phyloP scores from a whole-genome alignment of 1,140 invertebrate genomes.

The Cyrtorhinus lividipennis region DNA sequence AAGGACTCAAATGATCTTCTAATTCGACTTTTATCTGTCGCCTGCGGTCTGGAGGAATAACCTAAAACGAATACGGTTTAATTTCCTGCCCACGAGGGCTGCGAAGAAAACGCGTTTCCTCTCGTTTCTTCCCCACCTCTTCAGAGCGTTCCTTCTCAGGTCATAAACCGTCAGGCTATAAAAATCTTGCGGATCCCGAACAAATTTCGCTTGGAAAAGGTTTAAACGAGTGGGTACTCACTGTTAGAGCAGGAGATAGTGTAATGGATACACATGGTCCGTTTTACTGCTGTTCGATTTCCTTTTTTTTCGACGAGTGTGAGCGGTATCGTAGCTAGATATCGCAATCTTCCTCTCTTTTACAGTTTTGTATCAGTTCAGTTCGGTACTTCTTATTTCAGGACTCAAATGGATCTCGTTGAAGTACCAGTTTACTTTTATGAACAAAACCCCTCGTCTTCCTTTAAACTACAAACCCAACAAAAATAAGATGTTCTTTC shows the following conservation, averaged over 20 bases:
- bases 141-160: neutral
- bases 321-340: neutral
- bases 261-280: slow-evolving; percentile 7
- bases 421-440: too few species aligned
- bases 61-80: neutral
- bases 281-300: neutral
- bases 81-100: neutral
- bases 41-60: neutral
- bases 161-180: neutral
- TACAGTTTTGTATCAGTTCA: neutral
- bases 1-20: slow-evolving; percentile 5
- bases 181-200: neutral
- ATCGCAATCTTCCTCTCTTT: neutral
- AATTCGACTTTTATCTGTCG: slow-evolving; percentile 7
- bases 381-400: neutral
- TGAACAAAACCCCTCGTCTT: too few species aligned
- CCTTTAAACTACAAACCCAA: too few species aligned
- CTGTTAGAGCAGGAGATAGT: neutral
- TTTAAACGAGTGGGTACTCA: neutral
- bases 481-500: too few species aligned
- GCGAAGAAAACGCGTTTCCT: neutral
- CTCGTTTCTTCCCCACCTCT: neutral
- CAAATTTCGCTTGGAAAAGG: neutral
- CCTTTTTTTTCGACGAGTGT: neutral
- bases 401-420: too few species aligned